phyloP scores from a whole-genome alignment of 2,797 vertebrate genomes.

The Mallotus villosus region DNA sequence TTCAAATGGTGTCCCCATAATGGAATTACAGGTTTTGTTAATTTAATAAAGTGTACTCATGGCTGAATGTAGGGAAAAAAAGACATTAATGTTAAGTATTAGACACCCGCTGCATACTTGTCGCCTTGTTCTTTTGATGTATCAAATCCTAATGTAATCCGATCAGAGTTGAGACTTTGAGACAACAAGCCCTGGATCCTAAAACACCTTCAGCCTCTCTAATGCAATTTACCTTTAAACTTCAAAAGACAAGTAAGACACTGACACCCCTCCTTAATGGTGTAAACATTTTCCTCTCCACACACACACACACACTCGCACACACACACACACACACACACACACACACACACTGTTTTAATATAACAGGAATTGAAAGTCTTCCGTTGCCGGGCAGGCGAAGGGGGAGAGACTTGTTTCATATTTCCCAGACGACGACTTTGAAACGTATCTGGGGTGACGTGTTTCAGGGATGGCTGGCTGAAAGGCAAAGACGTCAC shows the following conservation, averaged over 20 bases:
- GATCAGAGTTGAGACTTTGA: conserved; percentile 36
- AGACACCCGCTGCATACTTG: background rate
- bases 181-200: conserved; percentile 26
- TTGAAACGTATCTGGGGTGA: conserved; percentile 46
- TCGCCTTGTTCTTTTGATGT: conserved; percentile 35
- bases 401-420: conserved; percentile 22
- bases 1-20: too few relatives aligned
- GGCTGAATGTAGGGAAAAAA: conserved; percentile 28
- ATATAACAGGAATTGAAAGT: conserved; percentile 38
- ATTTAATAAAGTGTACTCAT: too few relatives aligned
- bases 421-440: conserved; percentile 23
- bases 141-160: conserved; percentile 44
- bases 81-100: conserved; percentile 5
- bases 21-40: too few relatives aligned
- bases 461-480: conserved; percentile 13
- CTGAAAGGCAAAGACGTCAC: background rate
- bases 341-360: conserved; percentile 2
- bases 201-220: conserved; percentile 47
- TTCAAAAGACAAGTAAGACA: conserved; percentile 47
- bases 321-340: too few relatives aligned
- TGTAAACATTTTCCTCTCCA: background rate
- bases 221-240: conserved; percentile 39
- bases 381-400: background rate
- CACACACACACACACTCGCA: background rate
- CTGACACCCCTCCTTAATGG: conserved; percentile 43